Evolutionary conservation across 2,888 invertebrate species (phyloP).

Genomic region (Drosophila kuntzei): DNA sequence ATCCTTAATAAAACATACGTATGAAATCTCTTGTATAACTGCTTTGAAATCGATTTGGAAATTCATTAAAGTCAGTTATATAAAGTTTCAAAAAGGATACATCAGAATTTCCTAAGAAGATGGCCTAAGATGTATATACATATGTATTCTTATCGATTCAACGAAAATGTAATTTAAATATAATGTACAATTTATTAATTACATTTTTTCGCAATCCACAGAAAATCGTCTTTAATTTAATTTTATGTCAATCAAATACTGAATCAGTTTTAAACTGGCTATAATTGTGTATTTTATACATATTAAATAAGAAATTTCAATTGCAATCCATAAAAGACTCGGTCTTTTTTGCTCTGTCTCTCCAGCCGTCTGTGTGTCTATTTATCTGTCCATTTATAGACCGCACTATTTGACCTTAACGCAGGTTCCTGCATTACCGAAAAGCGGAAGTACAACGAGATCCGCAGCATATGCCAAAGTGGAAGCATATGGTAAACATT

Average conservation of each 20-base stretch:
- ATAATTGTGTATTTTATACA: not conserved
- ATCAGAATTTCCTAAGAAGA: no score
- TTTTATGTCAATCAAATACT: not conserved
- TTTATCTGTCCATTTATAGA: constrained; percentile 34
- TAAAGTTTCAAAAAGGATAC: no score
- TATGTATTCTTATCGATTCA: not conserved
- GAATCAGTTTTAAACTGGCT: not conserved
- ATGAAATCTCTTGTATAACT: no score
- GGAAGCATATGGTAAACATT: constrained; percentile 49
- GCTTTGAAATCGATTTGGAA: no score
- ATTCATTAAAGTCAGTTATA: no score
- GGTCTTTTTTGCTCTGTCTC: not conserved
- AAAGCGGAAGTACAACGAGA: constrained; percentile 62
- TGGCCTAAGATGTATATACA: no score
- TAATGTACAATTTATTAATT: not conserved
- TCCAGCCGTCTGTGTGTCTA: not conserved
- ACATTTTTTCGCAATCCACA: not conserved
- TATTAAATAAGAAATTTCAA: constrained; percentile 1
- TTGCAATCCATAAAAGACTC: not conserved
- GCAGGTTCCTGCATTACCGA: constrained; percentile 55
- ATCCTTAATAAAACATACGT: no score
- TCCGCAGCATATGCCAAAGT: constrained; percentile 46
- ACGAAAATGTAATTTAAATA: not conserved
- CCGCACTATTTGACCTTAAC: constrained; percentile 69
- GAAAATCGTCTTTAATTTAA: not conserved